Conservation (phyloP, 2,888 invertebrate genomes). For the Zootermopsis nevadensis region DNA sequence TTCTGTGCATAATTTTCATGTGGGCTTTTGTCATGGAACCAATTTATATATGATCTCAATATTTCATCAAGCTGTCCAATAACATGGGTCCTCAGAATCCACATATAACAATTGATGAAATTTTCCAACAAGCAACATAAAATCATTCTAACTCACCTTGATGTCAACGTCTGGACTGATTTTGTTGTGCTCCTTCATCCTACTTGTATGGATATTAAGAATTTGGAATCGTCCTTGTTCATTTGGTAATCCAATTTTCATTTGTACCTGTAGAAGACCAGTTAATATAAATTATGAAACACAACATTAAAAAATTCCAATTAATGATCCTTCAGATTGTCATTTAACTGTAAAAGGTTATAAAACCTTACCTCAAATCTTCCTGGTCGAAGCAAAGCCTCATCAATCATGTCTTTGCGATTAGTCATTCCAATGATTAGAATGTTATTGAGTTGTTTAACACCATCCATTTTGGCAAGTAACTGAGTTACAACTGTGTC, state of each 20-base stretch:
- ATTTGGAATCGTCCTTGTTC: constrained; percentile 95
- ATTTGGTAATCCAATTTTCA: constrained; percentile 95
- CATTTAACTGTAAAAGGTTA: background rate
- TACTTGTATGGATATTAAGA: constrained; percentile 92
- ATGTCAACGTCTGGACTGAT: constrained; percentile 87
- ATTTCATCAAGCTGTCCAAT: too few species aligned
- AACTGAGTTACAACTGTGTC: constrained; percentile 99
- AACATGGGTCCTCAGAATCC: too few species aligned
- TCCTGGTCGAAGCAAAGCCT: constrained; percentile 95
- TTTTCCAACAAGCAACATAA: too few species aligned
- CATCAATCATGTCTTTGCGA: constrained; percentile 98
- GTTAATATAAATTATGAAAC: too few species aligned
- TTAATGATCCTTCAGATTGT: too few species aligned
- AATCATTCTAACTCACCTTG: constrained; percentile 61
- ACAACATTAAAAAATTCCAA: too few species aligned
- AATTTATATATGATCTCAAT: too few species aligned
- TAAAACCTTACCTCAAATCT: constrained; percentile 79
- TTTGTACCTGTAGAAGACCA: constrained; percentile 75
- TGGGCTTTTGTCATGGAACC: too few species aligned
- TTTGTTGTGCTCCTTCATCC: constrained; percentile 93
- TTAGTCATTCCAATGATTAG: constrained; percentile 98
- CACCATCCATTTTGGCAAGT: constrained; percentile 98
- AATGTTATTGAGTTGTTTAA: constrained; percentile 98
- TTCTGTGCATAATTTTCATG: too few species aligned
- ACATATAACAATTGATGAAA: background rate